phyloP scores from a whole-genome alignment of 2,113 vertebrate species.

The Galbula dea region DNA sequence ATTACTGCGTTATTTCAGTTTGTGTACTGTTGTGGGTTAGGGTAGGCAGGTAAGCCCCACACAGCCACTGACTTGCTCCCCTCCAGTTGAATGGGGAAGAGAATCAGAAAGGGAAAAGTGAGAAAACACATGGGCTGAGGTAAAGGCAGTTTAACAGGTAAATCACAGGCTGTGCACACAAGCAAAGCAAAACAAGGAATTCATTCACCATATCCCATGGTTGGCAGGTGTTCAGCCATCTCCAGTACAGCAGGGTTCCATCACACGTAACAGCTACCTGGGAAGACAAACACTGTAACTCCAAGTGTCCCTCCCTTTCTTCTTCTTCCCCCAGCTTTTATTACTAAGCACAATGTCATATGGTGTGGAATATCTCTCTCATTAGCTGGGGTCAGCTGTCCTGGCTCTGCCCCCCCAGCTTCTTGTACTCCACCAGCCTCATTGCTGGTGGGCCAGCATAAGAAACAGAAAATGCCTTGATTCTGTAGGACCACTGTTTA shows the following conservation, averaged over 20 bases:
- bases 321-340: background rate
- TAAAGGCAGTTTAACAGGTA: background rate
- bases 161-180: background rate
- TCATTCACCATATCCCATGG: background rate
- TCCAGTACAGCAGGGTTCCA: background rate
- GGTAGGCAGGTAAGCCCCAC: background rate
- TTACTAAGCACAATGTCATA: background rate
- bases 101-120: background rate
- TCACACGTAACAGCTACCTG: rapidly evolving
- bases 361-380: background rate
- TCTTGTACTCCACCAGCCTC: background rate
- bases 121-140: background rate
- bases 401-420: background rate
- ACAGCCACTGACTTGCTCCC: rapidly evolving
- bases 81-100: background rate
- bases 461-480: background rate
- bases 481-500: background rate
- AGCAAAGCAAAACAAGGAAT: background rate
- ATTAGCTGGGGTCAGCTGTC: background rate
- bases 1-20: background rate
- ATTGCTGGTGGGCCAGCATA: background rate
- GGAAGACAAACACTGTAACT: background rate
- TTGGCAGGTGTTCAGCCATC: background rate
- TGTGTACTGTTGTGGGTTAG: background rate
- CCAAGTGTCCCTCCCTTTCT: background rate